Base-by-base conservation (phyloP, 2,113 vertebrate genomes). In the Mesembrinibis cayennensis region DNA sequence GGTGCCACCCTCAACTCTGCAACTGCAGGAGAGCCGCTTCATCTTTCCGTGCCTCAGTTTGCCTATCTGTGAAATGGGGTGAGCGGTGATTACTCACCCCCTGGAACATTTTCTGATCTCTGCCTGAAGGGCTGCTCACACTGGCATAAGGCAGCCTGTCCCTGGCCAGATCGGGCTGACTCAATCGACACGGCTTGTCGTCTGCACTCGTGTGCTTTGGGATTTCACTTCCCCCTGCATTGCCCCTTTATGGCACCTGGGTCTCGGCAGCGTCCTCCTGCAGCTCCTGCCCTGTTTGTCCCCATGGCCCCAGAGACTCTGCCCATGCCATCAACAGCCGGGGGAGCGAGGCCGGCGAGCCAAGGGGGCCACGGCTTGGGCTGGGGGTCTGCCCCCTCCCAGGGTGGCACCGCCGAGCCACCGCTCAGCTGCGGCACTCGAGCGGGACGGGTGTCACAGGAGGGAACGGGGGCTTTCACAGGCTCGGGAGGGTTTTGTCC, bases 151-250 rank as follows among this genome's bases (percentile, higher is more conserved):
- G 22, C 44, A 30, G 1, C 40, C n/a, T 42, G 82, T 47, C 76
- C 74, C 76, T 13, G 58, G 40, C 77, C 40, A 7, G 38, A 12
- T 10, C 0, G 3, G 62, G 40, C 71, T 92, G 80, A 42, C 80
- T 65, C 80, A 17, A 0, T 11, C 0, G 0, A 8, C 32, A 11
- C 6, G 1, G 38, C 15, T 15, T 3, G 25, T 49, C 67, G 45
- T 3, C 71, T 22, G 36, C 0, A 0, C 86, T 58, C 8, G 9
- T 0, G 2, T 13, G 42, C 26, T 38, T 21, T 16, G 61, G 77
- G 77, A 25, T 45, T 29, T 89, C 67, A 11, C 52, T 52, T 71
- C 32, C 23, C 79, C 0, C 0, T 12, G 42, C 1, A 3, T 25
- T 29, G 19, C 34, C 42, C n/a, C 44, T 45, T 25, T 21, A 16